These are phyloP conservation scores for human DNA, from an alignment of 2,113 vertebrate genomes.

Conservation along the genomic window GRCh38 chr7:110237501-110238000, in stretches of 20 bases:
- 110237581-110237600: not conserved
- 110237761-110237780: not conserved
- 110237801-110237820: not conserved
- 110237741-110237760: not conserved
- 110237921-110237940: not conserved
- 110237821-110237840: not conserved
- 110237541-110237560: too few relatives aligned
- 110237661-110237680: not conserved
- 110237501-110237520: not conserved
- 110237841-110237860: not conserved
- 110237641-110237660: not conserved
- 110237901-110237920: not conserved
- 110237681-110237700: fast-evolving
- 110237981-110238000: not conserved
- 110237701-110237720: not conserved
- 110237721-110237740: not conserved
- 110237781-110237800: not conserved
- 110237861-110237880: not conserved
- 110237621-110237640: not conserved
- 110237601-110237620: not conserved
- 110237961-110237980: not conserved
- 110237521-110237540: too few relatives aligned
- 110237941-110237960: not conserved
- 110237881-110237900: not conserved
- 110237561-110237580: not conserved